Evolutionary conservation across 2,797 vertebrate genomes (phyloP).

Genomic region (Protosalanx chinensis): DNA sequence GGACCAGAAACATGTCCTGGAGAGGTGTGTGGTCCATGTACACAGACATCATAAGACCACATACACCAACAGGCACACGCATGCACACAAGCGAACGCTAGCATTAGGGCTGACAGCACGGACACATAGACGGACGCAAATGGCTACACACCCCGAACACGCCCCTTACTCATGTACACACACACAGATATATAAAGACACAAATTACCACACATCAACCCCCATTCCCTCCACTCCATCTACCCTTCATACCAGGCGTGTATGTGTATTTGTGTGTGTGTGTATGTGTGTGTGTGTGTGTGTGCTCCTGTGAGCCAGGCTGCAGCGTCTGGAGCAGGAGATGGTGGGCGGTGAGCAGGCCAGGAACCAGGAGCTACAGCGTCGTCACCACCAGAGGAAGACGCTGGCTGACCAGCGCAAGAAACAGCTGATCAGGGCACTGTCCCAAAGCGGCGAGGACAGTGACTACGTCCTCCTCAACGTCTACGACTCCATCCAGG

Average conservation of each 20-base stretch:
- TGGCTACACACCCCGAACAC: background rate
- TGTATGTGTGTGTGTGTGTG: background rate
- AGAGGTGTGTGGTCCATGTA: conserved; percentile 72
- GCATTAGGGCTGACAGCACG: background rate
- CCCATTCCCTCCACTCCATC: background rate
- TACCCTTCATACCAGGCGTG: background rate
- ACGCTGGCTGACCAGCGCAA: conserved; percentile 78
- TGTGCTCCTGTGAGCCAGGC: conserved; percentile 58
- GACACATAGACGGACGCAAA: background rate
- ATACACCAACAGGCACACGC: background rate
- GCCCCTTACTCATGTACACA: background rate
- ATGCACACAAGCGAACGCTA: background rate
- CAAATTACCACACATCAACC: background rate
- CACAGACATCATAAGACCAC: background rate
- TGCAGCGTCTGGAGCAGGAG: conserved; percentile 86
- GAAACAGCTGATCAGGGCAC: conserved; percentile 72
- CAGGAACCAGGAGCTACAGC: conserved; percentile 82
- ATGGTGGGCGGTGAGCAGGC: conserved; percentile 85
- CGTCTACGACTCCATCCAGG: conserved; percentile 86
- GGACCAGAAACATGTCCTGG: conserved; percentile 80
- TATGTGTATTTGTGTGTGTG: background rate
- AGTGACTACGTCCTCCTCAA: conserved; percentile 79
- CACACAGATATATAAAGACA: background rate
- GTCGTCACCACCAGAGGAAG: conserved; percentile 72
- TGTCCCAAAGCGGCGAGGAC: conserved; percentile 76